phyloP scores from a whole-genome alignment of 2,797 vertebrate species.

The Eospalax fontanierii region DNA sequence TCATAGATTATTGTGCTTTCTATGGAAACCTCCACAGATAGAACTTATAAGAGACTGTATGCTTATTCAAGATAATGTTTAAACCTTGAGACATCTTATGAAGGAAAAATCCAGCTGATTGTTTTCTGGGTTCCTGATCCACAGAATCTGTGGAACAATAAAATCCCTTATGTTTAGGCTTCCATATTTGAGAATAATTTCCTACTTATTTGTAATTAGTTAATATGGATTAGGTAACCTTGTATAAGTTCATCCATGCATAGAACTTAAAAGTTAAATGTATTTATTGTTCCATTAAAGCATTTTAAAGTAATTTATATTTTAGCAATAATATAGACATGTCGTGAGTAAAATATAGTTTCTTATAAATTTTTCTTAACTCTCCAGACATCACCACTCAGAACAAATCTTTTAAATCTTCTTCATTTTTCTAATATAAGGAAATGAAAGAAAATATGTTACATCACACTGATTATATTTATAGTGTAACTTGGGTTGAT shows the following conservation, averaged over 20 bases:
- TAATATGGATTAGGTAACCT: neutral
- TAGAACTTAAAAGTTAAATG: neutral
- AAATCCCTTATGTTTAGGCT: neutral
- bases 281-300: neutral
- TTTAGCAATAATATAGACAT: neutral
- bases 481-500: neutral
- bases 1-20: neutral
- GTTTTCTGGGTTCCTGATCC: neutral
- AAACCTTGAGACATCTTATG: neutral
- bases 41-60: neutral
- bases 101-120: neutral
- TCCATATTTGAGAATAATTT: neutral
- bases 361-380: neutral
- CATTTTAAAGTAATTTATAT: neutral
- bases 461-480: neutral
- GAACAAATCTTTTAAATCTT: neutral
- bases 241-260: neutral
- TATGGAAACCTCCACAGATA: neutral
- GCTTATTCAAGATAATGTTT: neutral
- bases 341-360: neutral
- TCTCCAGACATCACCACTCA: neutral
- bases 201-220: neutral
- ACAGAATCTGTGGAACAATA: neutral
- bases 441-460: neutral
- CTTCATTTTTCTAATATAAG: neutral